Percentiles rank a stretch among this genome's conserved stretches.
Evolutionary conservation across 2,113 vertebrate genomes (phyloP).

Genomic region (Irena cyanogastra): DNA sequence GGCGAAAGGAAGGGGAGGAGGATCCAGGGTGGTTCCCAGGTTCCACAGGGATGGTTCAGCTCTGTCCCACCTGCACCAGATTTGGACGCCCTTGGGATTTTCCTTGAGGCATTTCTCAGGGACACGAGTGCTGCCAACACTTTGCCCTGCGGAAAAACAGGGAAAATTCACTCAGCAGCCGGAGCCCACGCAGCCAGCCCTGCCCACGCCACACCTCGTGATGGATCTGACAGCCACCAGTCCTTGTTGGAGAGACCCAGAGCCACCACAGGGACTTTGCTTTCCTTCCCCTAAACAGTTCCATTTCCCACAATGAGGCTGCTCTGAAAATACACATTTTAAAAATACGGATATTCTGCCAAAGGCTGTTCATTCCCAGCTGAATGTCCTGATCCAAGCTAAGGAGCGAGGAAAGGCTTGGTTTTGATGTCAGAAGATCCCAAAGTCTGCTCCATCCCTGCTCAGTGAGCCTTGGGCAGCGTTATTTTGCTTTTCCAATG

Average conservation of each 20-base stretch:
- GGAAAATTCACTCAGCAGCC: not conserved
- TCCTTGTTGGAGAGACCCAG: not conserved
- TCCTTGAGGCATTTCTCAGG: not conserved
- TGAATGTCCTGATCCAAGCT: not conserved
- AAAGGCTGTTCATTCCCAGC: not conserved
- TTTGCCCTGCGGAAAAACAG: not conserved
- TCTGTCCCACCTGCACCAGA: not conserved
- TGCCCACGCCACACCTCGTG: not conserved
- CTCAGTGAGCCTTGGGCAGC: not conserved
- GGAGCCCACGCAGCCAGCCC: not conserved
- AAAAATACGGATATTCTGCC: accelerated
- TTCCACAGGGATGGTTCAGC: not conserved
- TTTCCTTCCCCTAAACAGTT: not conserved
- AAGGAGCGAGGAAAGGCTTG: not conserved
- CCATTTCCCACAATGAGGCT: not conserved
- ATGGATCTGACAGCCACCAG: not conserved
- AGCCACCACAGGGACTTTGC: not conserved
- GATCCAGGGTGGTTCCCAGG: not conserved
- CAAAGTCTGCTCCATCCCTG: not conserved
- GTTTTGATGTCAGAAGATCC: not conserved
- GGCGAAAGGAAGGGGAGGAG: not conserved
- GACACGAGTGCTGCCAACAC: not conserved
- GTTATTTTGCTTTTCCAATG: not conserved
- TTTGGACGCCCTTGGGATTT: not conserved
- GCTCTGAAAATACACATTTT: not conserved